Evolutionary conservation across 2,797 vertebrate species (phyloP), one percentile per base, ranked within the genome.

Genomic region (Coregonus suidteri): DNA sequence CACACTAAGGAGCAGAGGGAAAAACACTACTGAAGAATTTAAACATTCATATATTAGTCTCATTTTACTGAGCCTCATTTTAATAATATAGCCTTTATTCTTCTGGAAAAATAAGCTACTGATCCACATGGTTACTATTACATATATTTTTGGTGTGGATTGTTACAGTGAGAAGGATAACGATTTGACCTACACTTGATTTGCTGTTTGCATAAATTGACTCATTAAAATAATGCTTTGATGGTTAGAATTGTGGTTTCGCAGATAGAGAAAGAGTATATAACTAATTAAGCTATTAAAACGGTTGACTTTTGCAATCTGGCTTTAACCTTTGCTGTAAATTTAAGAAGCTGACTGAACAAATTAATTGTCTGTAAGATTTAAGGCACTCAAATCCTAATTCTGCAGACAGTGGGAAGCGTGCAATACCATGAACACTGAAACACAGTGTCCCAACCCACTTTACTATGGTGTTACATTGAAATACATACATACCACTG

Each of bases 241-340:
- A 54, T 66, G 59, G 78, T 82, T 74, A 69, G 77, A 79, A 77
- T 72, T 72, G 67, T 53, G 2, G 75, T 72, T 68, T 59, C 18
- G 7, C 71, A 47, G 77, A 81, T 83, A 72, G 69, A 74, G 59
- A 31, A 59, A 78, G 71, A 76, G 75, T 79, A 47, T 79, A 53
- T 78, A 53, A 77, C 81, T 77, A 85, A 84, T 87, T 79, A 77
- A 84, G 71, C 72, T 64, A 73, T 78, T 81, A 84, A 79, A 80
- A 74, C 73, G 77, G 73, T 82, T 87, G 83, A 83, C 75, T 74
- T 88, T 82, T 82, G 62, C 54, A 67, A 78, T 77, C n/a, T 80
- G 51, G 72, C 80, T 77, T 75, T 83, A 83, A 83, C 68, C 75
- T 83, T 85, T 81, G 35, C 68, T 65, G 51, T 79, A 84, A 41